Conservation (phyloP, 2,797 vertebrate genomes). For the Carcharodon carcharias region DNA sequence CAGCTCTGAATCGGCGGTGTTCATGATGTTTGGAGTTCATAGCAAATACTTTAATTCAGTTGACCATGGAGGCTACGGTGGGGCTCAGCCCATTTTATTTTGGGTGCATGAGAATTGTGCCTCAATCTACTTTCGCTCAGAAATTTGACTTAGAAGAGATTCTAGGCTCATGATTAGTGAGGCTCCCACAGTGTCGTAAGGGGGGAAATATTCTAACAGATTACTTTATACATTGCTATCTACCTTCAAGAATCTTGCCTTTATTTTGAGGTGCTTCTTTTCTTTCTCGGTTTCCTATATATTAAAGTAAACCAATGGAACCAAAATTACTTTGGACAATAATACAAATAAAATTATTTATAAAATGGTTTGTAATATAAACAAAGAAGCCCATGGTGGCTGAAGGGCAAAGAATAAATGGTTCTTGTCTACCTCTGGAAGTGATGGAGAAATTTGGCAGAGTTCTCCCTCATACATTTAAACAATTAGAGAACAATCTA, state of each 20-base stretch:
- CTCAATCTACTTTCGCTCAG: neutral
- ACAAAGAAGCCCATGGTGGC: neutral
- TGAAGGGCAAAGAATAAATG: neutral
- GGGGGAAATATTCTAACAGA: neutral
- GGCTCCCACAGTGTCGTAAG: neutral
- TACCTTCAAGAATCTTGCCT: slow-evolving; percentile 25
- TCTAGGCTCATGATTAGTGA: neutral
- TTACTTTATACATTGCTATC: neutral
- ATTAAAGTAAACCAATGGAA: neutral
- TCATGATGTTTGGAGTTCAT: neutral
- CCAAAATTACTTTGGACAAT: neutral
- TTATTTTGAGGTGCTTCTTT: slow-evolving; percentile 15
- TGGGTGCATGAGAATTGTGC: neutral
- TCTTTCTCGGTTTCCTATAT: neutral
- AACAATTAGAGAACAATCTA: neutral
- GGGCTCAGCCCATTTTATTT: neutral
- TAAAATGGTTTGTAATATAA: neutral
- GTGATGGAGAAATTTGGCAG: neutral
- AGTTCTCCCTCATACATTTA: neutral
- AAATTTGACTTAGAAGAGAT: neutral
- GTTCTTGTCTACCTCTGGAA: neutral
- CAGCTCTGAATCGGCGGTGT: neutral
- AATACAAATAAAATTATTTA: neutral
- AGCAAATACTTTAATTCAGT: neutral
- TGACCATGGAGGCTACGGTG: neutral